These are phyloP conservation scores for Aleiodes testaceus DNA, from an alignment of 2,888 invertebrate genomes.

Conservation along the genomic window DNA sequence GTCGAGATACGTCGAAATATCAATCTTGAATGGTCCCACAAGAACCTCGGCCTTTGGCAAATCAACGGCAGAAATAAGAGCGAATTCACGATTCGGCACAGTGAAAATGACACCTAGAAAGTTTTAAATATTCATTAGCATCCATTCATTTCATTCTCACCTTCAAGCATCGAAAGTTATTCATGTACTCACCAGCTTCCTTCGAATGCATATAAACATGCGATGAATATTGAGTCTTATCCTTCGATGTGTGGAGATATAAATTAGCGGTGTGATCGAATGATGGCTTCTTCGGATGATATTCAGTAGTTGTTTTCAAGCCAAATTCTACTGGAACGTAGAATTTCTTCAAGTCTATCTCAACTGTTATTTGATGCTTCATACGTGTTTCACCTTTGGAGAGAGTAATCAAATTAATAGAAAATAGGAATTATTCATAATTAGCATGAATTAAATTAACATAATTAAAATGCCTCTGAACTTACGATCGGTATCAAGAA, in stretches of 20 bases:
- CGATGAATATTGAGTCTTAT: constrained; percentile 82
- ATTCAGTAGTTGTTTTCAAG: constrained; percentile 78
- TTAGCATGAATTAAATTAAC: not conserved
- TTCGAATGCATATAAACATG: constrained; percentile 79
- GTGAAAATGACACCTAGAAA: constrained; percentile 77
- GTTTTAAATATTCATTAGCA: too few relatives aligned
- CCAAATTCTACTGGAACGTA: constrained; percentile 85
- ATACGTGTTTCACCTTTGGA: constrained; percentile 74
- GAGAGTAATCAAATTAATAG: constrained; percentile 19
- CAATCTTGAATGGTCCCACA: constrained; percentile 78
- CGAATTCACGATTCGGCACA: constrained; percentile 81
- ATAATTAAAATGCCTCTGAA: constrained; percentile 32
- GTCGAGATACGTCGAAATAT: constrained; percentile 80
- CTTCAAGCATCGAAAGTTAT: not conserved
- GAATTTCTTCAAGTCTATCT: constrained; percentile 82
- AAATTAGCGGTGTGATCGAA: constrained; percentile 82
- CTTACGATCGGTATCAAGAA: constrained; percentile 62
- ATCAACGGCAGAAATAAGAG: constrained; percentile 75
- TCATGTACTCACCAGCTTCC: constrained; percentile 75
- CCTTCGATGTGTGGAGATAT: constrained; percentile 80
- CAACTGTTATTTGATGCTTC: constrained; percentile 79
- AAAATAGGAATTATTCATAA: not conserved
- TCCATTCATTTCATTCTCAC: not conserved
- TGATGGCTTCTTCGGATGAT: constrained; percentile 75
- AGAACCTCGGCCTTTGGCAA: constrained; percentile 65